A percentile compares a stretch with the other conserved stretches of the same genome.
Evolutionary conservation across 2,113 vertebrate genomes (phyloP).

Genomic region (Daboia siamensis): DNA sequence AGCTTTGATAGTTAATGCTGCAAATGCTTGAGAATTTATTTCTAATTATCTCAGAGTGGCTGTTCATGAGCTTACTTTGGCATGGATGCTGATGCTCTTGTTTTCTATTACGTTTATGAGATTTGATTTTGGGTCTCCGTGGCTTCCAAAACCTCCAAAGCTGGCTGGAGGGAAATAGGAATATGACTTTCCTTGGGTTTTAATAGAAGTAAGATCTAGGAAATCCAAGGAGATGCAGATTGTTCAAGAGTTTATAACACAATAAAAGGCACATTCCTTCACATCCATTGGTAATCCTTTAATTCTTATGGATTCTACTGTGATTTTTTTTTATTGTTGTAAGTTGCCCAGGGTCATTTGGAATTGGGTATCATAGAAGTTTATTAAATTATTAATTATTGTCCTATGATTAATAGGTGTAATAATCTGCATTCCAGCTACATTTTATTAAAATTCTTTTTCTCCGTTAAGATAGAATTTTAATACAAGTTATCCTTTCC

Average conservation of each 20-base stretch:
- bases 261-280: neutral
- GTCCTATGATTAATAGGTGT: neutral
- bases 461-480: neutral
- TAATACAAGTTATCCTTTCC: neutral
- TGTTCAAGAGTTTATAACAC: neutral
- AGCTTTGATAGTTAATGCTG: neutral
- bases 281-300: neutral
- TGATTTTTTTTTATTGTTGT: neutral
- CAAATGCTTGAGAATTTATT: neutral
- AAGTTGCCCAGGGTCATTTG: neutral
- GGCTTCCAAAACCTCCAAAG: neutral
- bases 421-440: neutral
- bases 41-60: neutral
- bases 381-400: neutral
- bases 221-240: neutral
- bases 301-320: neutral
- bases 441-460: neutral
- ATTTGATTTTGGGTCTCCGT: neutral
- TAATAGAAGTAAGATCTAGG: neutral
- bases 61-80: neutral
- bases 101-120: neutral
- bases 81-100: neutral
- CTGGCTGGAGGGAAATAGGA: neutral
- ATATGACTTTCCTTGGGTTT: neutral
- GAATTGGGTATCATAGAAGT: neutral